Evolutionary conservation across 2,888 invertebrate genomes (phyloP), one percentile per base, ranked within the genome.

Genomic region (Hirtodrosophila cameraria): DNA sequence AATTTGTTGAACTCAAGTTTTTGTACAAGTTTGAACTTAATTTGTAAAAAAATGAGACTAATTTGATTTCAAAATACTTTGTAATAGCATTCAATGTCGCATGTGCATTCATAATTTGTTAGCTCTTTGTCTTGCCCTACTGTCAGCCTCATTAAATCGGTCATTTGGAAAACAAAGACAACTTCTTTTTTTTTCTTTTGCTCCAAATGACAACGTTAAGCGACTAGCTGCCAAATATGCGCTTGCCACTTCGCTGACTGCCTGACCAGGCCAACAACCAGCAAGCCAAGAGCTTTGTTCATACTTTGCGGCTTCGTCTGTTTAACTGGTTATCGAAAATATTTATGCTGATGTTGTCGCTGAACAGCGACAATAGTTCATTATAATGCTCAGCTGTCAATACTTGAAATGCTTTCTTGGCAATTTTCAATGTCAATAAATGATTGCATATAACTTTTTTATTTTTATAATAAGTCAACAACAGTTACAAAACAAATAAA

Each of bases 101-200:
- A n/a, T n/a, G n/a, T n/a, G n/a, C n/a, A n/a, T 27, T 18, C 8
- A 27, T 9, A 25, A 39, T 6, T 39, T 0, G 2, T 18, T 11
- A n/a, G 18, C 9, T 36, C 7, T 43, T 43, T 55, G 9, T 49
- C 13, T 3, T 23, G 6, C 6, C 31, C 27, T 23, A 33, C 38
- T 46, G 18, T 3, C 18, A 18, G 2, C 18, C 42, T 53, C 60
- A 59, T 68, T 58, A 64, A 76, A 55, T 52, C 81, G 45, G 31
- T 73, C 65, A 48, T 55, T 80, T 69, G 85, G 81, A 69, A 84
- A 74, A 81, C 70, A 66, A 77, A 60, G 53, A 57, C 60, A 61
- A 74, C 81, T 84, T 70, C 70, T 74, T n/a, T n/a, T n/a, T n/a
- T n/a, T n/a, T n/a, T n/a, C n/a, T n/a, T n/a, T 66, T 79, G 79